A percentile compares a stretch with the other conserved stretches of the same genome.
Evolutionary conservation across 2,888 invertebrate genomes (phyloP).

Genomic region (Charanyca ferruginea): DNA sequence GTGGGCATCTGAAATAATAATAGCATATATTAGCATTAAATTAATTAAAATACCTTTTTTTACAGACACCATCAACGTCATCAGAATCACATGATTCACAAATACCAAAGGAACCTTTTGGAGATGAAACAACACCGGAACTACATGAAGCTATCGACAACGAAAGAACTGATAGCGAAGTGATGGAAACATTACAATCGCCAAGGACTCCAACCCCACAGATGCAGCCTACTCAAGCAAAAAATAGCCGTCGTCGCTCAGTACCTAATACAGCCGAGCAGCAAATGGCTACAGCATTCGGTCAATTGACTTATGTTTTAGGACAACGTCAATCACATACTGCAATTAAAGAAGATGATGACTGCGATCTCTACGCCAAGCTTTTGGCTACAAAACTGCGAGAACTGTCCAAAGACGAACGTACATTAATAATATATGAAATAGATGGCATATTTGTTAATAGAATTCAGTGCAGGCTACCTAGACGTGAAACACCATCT

Average conservation of each 20-base stretch:
- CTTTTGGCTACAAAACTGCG: conserved; percentile 62
- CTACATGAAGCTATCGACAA: conserved; percentile 44
- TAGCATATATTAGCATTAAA: conserved; percentile 27
- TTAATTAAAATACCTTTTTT: too few species aligned
- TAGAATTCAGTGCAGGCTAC: conserved; percentile 35
- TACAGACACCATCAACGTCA: too few species aligned
- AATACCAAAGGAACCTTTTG: too few species aligned
- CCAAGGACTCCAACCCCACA: too few species aligned
- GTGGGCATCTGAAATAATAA: conserved; percentile 42
- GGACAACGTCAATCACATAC: conserved; percentile 43
- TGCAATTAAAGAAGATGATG: too few species aligned
- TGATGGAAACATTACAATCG: too few species aligned
- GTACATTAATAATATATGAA: conserved; percentile 54
- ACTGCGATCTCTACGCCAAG: conserved; percentile 65
- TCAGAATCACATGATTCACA: too few species aligned
- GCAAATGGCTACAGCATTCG: conserved; percentile 23
- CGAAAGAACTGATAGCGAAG: conserved; percentile 43
- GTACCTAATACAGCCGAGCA: conserved; percentile 14
- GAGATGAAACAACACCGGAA: too few species aligned
- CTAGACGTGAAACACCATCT: conserved; percentile 22
- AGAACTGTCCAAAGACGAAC: conserved; percentile 49
- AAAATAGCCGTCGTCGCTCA: conserved; percentile 33
- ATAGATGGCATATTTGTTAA: conserved; percentile 58
- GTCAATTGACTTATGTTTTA: conserved; percentile 31
- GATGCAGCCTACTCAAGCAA: too few species aligned